These are phyloP conservation scores for Lipotes vexillifer DNA, from an alignment of 2,113 vertebrate species.

Conservation along the genomic window DNA sequence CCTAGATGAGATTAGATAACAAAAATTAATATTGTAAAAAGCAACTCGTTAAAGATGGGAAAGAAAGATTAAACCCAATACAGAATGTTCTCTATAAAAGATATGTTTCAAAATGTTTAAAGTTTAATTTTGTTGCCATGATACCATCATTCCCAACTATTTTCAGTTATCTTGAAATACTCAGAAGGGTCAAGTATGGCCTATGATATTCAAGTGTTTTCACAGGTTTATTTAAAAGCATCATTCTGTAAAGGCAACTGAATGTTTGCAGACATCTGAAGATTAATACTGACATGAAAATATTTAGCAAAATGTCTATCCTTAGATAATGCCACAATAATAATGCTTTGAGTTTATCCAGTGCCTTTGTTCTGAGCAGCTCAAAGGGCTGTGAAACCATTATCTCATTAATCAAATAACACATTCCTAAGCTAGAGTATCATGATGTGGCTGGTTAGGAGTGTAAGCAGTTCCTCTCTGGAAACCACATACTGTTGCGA, in stretches of 20 bases:
- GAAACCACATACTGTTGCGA: conserved; percentile 50
- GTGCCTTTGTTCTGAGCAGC: conserved; percentile 54
- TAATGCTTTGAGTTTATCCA: conserved; percentile 50
- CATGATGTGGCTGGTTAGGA: conserved; percentile 18
- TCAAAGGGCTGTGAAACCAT: conserved; percentile 39
- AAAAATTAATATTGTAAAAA: conserved; percentile 17
- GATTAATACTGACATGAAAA: conserved; percentile 46
- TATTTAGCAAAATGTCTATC: conserved; percentile 48
- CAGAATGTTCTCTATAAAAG: conserved; percentile 8
- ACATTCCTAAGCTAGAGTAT: conserved; percentile 51
- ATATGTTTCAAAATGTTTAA: not conserved
- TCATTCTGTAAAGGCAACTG: conserved; percentile 42
- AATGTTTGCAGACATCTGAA: conserved; percentile 47
- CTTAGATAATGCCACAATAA: conserved; percentile 42
- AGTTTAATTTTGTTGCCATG: conserved; percentile 49
- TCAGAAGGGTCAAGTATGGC: not conserved
- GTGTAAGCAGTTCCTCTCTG: conserved; percentile 31
- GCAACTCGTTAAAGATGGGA: not conserved
- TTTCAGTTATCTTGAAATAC: conserved; percentile 40
- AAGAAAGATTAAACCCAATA: not conserved
- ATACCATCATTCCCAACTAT: conserved; percentile 40
- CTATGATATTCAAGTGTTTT: conserved; percentile 11
- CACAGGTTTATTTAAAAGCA: conserved; percentile 42
- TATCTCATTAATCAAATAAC: conserved; percentile 58
- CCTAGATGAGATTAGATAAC: not conserved